Percentiles rank a stretch among this genome's conserved stretches.
Conservation (phyloP, 2,113 vertebrate species). For the Pelobates fuscus region DNA sequence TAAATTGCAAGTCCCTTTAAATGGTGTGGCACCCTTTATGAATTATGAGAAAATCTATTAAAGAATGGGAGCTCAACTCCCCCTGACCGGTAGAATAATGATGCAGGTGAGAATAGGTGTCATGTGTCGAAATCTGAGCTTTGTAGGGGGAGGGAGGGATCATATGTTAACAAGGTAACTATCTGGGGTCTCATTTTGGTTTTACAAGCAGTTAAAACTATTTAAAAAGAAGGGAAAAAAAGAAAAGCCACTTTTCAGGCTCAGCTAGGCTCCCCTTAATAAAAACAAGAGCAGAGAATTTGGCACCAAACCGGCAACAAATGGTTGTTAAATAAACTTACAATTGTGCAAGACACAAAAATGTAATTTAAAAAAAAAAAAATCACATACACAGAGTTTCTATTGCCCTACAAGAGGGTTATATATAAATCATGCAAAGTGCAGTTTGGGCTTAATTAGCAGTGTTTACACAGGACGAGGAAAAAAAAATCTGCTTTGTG, state of each 20-base stretch:
- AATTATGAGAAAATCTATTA: too few species aligned
- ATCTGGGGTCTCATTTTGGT: neutral
- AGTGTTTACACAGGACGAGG: conserved; percentile 31
- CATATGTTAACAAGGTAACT: neutral
- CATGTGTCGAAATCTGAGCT: neutral
- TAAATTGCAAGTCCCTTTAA: too few species aligned
- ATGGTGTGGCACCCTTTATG: too few species aligned
- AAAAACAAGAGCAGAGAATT: conserved; percentile 4
- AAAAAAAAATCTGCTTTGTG: conserved; percentile 13
- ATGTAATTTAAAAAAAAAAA: neutral
- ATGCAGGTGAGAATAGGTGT: neutral
- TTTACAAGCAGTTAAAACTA: neutral
- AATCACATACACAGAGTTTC: neutral
- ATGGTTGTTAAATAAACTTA: conserved; percentile 12
- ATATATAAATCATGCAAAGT: conserved; percentile 6
- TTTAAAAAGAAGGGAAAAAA: neutral
- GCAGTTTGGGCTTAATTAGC: conserved; percentile 9
- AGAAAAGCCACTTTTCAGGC: neutral
- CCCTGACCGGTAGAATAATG: too few species aligned
- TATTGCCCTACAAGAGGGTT: neutral
- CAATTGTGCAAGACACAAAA: neutral
- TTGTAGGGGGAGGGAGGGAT: neutral
- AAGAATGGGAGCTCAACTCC: too few species aligned
- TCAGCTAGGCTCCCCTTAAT: neutral
- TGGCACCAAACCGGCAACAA: conserved; percentile 11